These are phyloP conservation scores for Gnathonemus echidnorhynchus DNA, from an alignment of 2,113 vertebrate species.

Conservation along the genomic window DNA sequence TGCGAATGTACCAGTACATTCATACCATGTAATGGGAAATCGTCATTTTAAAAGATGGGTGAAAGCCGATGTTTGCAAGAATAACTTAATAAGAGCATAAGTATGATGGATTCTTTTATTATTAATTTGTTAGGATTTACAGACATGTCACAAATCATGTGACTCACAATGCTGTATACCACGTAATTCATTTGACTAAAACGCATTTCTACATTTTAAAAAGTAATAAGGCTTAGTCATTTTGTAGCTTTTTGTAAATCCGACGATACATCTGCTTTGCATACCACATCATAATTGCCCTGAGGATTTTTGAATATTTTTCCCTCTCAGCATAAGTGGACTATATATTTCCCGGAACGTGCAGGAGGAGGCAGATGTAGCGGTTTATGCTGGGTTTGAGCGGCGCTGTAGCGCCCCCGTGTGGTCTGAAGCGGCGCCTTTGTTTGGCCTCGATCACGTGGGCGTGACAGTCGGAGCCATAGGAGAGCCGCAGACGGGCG, in stretches of 20 bases:
- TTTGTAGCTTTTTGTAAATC: neutral
- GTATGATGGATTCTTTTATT: neutral
- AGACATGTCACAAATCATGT: neutral
- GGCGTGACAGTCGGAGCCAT: constrained; percentile 49
- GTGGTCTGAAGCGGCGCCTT: constrained; percentile 27
- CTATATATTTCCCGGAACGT: neutral
- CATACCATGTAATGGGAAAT: neutral
- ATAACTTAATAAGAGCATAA: neutral
- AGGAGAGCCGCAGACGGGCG: constrained; percentile 16
- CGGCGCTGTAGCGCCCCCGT: constrained; percentile 44
- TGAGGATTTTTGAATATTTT: neutral
- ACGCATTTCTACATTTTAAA: neutral
- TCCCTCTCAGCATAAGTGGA: neutral
- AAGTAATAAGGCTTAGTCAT: neutral
- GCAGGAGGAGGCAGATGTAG: neutral
- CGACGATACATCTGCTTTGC: neutral
- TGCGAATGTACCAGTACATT: neutral
- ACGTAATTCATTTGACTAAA: neutral
- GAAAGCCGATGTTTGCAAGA: neutral
- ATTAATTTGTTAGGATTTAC: neutral
- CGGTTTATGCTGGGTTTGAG: neutral
- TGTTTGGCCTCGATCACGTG: constrained; percentile 56
- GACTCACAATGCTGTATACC: neutral
- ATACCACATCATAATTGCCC: neutral
- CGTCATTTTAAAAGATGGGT: neutral